Base-by-base conservation (phyloP, 2,888 invertebrate species). In the Nemotelus pantherinus region DNA sequence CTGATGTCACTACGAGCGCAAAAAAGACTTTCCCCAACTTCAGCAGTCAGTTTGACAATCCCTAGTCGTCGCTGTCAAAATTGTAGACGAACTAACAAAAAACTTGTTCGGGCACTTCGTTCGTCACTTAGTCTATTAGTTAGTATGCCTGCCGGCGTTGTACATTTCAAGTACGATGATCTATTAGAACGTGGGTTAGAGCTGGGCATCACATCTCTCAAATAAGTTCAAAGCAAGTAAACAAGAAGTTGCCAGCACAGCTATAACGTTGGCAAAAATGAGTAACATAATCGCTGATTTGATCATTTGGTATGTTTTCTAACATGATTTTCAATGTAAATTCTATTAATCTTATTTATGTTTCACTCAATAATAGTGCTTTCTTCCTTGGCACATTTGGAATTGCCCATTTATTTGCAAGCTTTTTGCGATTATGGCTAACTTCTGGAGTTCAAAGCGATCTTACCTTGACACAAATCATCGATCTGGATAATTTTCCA, bases 401-500 rank as follows among this genome's bases (percentile, higher is more conserved):
- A 60, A 82, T 85, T 50, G 85, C 86, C 70, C 85, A 87, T 76
- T 85, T 86, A 80, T 84, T 86, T 67, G 84, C 85, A 77, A 85
- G 85, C 81, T 81, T 85, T 79, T 80, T 87, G 80, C 84, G 88
- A 80, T 79, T 82, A 79, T 88, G 81, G 81, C 88, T 82, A 84
- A 87, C 84, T 48, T 39, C 60, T 4, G 87, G 83, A 57, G 83
- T 81, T 76, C 85, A 85, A 78, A 81, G 82, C 43, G 84, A 84
- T 57, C 81, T 83, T 76, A 87, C 85, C 3, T 80, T 86, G 7
- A 85, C 86, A 1, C 86, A 88, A 80, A 80, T 89, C 68, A 85
- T 88, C 68, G 87, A 88, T 81, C 84, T 88, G 65, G 87, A 88
- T 81, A 84, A 88, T 63, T 87, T 88, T 57, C 87, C 88, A 4